Conservation (phyloP, 2,888 invertebrate species). For the Rotaria socialis region DNA sequence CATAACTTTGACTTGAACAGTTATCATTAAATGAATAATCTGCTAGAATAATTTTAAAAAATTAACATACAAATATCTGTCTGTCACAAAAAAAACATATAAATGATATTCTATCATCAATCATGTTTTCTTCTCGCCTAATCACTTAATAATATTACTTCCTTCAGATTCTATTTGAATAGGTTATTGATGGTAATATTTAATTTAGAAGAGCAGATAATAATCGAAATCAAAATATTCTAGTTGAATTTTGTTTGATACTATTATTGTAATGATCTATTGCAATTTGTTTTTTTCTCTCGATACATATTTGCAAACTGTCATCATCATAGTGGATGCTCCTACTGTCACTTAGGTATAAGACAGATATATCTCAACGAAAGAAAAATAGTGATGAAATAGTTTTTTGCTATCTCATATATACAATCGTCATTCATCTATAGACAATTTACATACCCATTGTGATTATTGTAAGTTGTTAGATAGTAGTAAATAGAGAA, state of each 20-base stretch:
- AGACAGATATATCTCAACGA: not conserved
- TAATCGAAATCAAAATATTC: no score
- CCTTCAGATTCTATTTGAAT: not conserved
- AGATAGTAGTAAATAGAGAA: not conserved
- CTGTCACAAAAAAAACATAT: not conserved
- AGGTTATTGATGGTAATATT: not conserved
- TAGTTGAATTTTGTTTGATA: no score
- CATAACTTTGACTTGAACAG: constrained; percentile 62
- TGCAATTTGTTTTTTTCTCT: no score
- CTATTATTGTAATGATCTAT: no score
- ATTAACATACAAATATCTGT: no score
- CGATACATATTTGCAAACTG: no score
- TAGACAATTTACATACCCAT: constrained; percentile 29
- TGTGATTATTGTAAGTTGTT: not conserved
- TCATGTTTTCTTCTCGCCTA: not conserved
- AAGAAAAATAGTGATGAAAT: not conserved
- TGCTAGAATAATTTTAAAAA: not conserved
- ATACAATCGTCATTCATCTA: not conserved
- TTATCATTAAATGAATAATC: not conserved
- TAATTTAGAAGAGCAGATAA: no score
- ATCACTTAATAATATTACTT: not conserved
- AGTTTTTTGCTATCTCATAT: not conserved
- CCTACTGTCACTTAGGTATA: not conserved
- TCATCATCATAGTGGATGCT: no score
- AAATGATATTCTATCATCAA: not conserved